A percentile compares a stretch with the other conserved stretches of the same genome.
Evolutionary conservation across 2,113 vertebrate species (phyloP).

Genomic region (Onychostoma macrolepis): DNA sequence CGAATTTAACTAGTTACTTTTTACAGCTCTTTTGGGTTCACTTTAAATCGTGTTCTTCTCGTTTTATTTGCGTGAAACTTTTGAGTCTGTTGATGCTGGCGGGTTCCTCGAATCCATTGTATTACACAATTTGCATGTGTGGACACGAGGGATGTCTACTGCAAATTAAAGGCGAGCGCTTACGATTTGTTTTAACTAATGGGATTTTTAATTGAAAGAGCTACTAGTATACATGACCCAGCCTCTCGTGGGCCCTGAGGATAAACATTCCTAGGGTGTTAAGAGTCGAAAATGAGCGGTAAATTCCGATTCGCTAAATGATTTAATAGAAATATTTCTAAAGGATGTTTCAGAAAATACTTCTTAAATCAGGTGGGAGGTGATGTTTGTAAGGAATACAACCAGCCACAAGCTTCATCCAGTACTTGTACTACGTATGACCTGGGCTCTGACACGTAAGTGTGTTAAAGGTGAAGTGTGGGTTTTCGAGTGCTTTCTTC

Average conservation of each 20-base stretch:
- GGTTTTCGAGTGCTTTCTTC: background rate
- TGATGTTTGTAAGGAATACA: background rate
- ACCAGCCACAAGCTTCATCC: background rate
- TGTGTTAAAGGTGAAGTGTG: slow-evolving; percentile 1
- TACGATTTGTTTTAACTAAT: background rate
- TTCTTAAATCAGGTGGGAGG: background rate
- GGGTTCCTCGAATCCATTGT: background rate
- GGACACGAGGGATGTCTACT: background rate
- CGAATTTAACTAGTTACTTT: slow-evolving; percentile 45
- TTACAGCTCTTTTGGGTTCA: background rate
- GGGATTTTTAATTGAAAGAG: background rate
- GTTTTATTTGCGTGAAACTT: background rate
- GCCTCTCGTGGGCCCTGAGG: background rate
- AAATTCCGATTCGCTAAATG: background rate
- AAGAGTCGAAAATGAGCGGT: background rate
- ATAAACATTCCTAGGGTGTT: background rate
- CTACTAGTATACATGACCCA: background rate
- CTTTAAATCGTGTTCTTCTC: background rate
- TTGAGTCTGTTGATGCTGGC: background rate
- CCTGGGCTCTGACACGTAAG: background rate
- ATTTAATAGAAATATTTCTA: background rate
- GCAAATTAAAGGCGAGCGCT: background rate
- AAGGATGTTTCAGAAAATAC: background rate
- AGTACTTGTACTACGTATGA: background rate
- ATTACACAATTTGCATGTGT: background rate